These are phyloP conservation scores for Ephestia elutella DNA, from an alignment of 1,140 invertebrate species.

Conservation along the genomic window DNA sequence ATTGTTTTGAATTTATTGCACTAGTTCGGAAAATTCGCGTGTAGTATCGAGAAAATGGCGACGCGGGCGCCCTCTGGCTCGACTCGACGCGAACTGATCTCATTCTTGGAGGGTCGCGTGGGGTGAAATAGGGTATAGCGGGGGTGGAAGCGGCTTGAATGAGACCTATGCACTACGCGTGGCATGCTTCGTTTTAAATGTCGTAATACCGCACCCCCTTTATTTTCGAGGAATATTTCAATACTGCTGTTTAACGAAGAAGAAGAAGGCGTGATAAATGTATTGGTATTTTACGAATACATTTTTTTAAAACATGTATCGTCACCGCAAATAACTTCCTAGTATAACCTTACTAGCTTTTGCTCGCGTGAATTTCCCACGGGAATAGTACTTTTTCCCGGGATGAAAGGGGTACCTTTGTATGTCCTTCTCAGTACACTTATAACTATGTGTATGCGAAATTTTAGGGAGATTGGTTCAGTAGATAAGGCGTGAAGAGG, in stretches of 20 bases:
- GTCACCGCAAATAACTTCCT: neutral
- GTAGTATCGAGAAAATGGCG: slow-evolving; percentile 13
- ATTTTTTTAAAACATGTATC: neutral
- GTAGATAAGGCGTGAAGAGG: too few species aligned
- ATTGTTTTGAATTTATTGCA: slow-evolving; percentile 54
- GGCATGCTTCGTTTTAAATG: slow-evolving; percentile 20
- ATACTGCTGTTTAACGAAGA: neutral
- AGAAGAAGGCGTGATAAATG: neutral
- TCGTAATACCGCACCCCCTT: slow-evolving; percentile 20
- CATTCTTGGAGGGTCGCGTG: slow-evolving; percentile 27
- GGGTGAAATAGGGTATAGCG: slow-evolving; percentile 42
- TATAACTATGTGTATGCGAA: too few species aligned
- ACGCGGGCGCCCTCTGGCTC: slow-evolving; percentile 28
- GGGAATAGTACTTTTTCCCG: too few species aligned
- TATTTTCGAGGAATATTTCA: neutral
- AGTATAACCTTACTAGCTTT: neutral
- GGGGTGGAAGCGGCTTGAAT: slow-evolving; percentile 32
- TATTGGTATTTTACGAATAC: neutral
- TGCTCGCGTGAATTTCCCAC: neutral
- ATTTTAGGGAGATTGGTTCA: too few species aligned
- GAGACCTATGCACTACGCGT: slow-evolving; percentile 23
- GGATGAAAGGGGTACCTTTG: too few species aligned
- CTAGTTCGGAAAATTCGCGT: slow-evolving; percentile 54
- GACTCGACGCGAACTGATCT: slow-evolving; percentile 42
- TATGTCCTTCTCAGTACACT: too few species aligned